phyloP scores from a whole-genome alignment of 2,888 invertebrate genomes.

The Icerya purchasi region DNA sequence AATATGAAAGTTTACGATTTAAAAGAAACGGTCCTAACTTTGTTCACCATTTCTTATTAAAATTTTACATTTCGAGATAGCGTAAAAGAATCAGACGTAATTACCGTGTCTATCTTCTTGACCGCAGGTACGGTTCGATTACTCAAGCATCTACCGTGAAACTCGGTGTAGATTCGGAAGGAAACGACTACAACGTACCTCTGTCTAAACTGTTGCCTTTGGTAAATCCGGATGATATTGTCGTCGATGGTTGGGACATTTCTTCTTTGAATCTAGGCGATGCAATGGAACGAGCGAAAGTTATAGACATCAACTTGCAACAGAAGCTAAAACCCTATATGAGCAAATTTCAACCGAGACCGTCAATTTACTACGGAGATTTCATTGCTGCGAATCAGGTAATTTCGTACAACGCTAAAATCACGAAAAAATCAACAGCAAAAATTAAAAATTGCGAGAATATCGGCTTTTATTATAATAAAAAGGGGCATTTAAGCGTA shows the following conservation, averaged over 20 bases:
- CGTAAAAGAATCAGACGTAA: too few species aligned
- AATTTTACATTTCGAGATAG: too few species aligned
- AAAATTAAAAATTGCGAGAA: too few species aligned
- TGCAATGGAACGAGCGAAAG: conserved; percentile 67
- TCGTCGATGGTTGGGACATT: conserved; percentile 81
- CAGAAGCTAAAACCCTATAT: conserved; percentile 51
- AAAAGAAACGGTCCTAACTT: too few species aligned
- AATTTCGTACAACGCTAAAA: too few species aligned
- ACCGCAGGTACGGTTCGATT: conserved; percentile 69
- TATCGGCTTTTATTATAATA: too few species aligned
- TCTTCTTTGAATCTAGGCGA: conserved; percentile 63
- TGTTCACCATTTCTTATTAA: too few species aligned
- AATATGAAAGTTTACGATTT: too few species aligned
- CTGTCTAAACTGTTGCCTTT: conserved; percentile 66
- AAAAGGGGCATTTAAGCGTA: too few species aligned
- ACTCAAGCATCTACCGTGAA: conserved; percentile 77
- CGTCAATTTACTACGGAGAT: conserved; percentile 68
- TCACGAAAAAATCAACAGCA: too few species aligned
- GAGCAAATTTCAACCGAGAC: conserved; percentile 51
- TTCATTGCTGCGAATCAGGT: conserved; percentile 94
- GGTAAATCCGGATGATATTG: conserved; percentile 68
- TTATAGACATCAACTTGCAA: conserved; percentile 55
- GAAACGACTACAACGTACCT: conserved; percentile 54
- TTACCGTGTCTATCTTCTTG: too few species aligned
- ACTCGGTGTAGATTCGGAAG: conserved; percentile 46